These are phyloP conservation scores for Crocidura indochinensis DNA, from an alignment of 2,797 vertebrate genomes.

Conservation along the genomic window DNA sequence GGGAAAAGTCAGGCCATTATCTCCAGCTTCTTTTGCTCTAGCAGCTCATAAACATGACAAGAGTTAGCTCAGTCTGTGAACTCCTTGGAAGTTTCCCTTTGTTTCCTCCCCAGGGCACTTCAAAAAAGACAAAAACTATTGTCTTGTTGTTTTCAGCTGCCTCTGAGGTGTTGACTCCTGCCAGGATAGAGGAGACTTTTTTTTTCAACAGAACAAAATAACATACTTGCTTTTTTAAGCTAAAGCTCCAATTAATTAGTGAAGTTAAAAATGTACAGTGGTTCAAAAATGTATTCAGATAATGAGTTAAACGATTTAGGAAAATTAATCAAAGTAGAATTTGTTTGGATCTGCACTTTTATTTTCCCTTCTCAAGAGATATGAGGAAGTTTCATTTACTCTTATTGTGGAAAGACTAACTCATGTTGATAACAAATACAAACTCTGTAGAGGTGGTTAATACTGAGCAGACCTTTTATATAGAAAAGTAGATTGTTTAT, in stretches of 20 bases:
- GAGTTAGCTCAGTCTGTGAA: background rate
- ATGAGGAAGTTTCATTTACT: background rate
- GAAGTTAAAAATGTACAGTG: background rate
- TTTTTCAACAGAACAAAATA: background rate
- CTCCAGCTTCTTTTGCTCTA: background rate
- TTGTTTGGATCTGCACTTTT: background rate
- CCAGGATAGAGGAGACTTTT: background rate
- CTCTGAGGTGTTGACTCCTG: background rate
- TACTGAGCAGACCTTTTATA: background rate
- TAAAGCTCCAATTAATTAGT: background rate
- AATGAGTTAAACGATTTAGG: background rate
- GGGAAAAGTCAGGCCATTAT: background rate
- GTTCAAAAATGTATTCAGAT: background rate
- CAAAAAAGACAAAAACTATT: background rate
- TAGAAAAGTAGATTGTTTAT: background rate
- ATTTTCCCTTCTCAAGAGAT: background rate
- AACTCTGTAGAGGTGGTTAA: background rate
- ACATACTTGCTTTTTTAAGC: background rate
- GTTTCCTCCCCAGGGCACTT: background rate
- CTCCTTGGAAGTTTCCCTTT: background rate
- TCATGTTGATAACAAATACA: background rate
- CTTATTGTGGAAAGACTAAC: background rate
- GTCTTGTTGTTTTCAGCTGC: background rate
- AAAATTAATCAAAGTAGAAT: background rate
- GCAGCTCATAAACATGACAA: background rate